Base-by-base conservation (phyloP, 2,888 invertebrate genomes). In the Cremastobaeus sp. region DNA sequence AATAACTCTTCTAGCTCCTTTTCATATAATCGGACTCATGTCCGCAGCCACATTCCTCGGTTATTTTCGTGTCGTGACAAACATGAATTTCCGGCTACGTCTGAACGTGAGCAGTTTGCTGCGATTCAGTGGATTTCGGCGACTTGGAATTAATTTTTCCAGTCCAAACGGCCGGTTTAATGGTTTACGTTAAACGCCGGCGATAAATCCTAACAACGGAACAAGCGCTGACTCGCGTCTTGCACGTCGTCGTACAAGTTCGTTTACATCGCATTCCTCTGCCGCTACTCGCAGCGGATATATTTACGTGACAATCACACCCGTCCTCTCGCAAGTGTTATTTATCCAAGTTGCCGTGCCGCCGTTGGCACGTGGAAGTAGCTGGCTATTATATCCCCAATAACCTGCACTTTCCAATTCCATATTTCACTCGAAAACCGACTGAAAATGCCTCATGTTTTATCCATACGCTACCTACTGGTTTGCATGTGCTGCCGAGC, bases 281-380 rank as follows among this genome's bases (percentile, higher is more conserved):
- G 28, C 17, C 47, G 47, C 34, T 15, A 25, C 64, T 52, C 48
- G 34, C 35, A 25, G 30, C 55, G 34, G 43, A 73, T 64, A 57
- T 73, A 73, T 73, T 60, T 68, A 55, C 60, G 68, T 57, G 68
- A 73, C 66, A 57, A 65, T 60, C 62, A 50, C 60, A 62, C 45
- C 62, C 65, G 69, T 69, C 45, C 59, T 37, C 52, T 28, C 21
- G 47, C n/a, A 32, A 20, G 25, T 35, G 65, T 66, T 76, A 73
- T 70, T 73, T 62, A 76, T 76, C 73, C 62, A 28, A 52, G 32
- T 62, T 55, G 57, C 52, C 64, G 43, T 37, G 55, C 65, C 17
- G 60, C 62, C 55, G 34, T 55, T 76, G 68, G 55, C 76, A 55
- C 66, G 50, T 72, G 65, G 35, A 72, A 59, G 65, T 65, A 35